Base-by-base conservation (phyloP, 2,113 vertebrate species). In the Peromyscus maniculatus region DNA sequence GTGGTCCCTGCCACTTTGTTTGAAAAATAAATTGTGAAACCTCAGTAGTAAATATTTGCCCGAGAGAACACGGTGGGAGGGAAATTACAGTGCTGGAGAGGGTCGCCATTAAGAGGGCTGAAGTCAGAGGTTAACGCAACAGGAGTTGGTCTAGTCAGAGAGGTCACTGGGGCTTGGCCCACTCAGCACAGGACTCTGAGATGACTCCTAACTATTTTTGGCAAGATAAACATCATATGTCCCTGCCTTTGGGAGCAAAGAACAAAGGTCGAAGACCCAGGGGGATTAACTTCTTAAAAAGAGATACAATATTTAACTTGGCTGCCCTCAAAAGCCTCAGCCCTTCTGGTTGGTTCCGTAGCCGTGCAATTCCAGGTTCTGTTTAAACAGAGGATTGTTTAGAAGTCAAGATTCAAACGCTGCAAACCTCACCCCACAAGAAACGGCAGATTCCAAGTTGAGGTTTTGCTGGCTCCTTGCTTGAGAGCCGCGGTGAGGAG, bases 51-150 rank as follows among this genome's bases (percentile, higher is more conserved):
- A 98, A 98, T 98, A 98, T 98, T 98, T 98, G 98, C 96, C 97
- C 93, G 97, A 97, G 98, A 97, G 97, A 98, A 83, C 98, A 97
- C 94, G 7, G 97, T 98, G 98, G 98, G 98, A 98, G 97, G 98
- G 98, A 98, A 98, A 99, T 98, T 98, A 97, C 97, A 96, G 96
- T 96, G 97, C 97, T 83, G 89, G 95, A 93, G 96, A 97, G 97
- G 97, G 98, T 97, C 98, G 94, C 98, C 98, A 94, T 98, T 98
- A 98, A 98, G 97, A 96, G 97, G 95, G 46, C 95, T 33, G 22
- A 98, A 98, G 98, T 98, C 99, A 98, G 98, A 98, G 99, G 98
- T 99, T 99, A 99, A 98, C 96, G 98, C 98, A 99, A 99, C 98
- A 98, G 97, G 98, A 98, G 98, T 98, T 98, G 98, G 97, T 98